Conservation (phyloP, 1,140 invertebrate genomes). For the Apolygus lucorum region DNA sequence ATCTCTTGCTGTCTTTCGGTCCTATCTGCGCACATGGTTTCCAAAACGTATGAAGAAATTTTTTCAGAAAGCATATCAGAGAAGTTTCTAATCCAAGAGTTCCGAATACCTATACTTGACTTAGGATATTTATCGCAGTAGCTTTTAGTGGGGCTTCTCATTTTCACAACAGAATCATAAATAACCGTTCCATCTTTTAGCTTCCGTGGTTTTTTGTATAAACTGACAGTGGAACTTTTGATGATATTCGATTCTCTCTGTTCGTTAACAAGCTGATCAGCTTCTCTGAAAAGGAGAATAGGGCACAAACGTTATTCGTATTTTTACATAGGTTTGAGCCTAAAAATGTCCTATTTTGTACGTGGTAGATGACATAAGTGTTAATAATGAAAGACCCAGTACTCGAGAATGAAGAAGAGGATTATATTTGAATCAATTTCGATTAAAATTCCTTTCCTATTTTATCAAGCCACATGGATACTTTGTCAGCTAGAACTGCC, state of each 20-base stretch:
- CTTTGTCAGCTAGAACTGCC: conserved; percentile 22
- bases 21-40: conserved; percentile 20
- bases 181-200: background rate
- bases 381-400: no score
- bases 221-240: conserved; percentile 16
- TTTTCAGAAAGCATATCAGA: conserved; percentile 22
- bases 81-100: conserved; percentile 27
- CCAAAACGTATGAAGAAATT: conserved; percentile 26
- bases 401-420: no score
- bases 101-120: conserved; percentile 1
- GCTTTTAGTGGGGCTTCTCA: conserved; percentile 4
- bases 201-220: conserved; percentile 4
- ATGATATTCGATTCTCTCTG: conserved; percentile 17
- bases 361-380: no score
- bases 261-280: conserved; percentile 24
- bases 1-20: conserved; percentile 23
- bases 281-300: conserved; percentile 24
- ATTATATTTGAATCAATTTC: no score
- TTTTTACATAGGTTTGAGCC: no score
- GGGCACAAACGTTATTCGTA: no score
- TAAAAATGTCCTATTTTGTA: no score
- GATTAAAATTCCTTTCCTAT: no score
- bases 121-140: conserved; percentile 6
- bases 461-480: conserved; percentile 26
- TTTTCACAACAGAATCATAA: background rate